Base-by-base conservation (phyloP, 2,888 invertebrate genomes). In the Trichogramma dendrolimi region DNA sequence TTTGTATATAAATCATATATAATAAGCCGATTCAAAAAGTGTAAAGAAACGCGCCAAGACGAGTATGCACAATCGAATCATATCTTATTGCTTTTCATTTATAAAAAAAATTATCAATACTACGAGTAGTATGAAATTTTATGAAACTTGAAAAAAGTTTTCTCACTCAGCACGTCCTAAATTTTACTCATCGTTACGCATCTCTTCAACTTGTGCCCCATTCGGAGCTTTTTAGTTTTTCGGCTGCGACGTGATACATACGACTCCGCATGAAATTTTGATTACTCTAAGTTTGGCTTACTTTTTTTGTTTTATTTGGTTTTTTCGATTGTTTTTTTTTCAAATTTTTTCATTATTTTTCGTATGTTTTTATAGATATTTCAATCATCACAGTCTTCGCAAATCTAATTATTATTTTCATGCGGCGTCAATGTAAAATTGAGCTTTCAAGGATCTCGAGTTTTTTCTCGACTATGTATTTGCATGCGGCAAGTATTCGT, bases 41-140 rank as follows among this genome's bases (percentile, higher is more conserved):
- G 48, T 55, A 56, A 53, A 65, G 66, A 66, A 66, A 66, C 62
- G 63, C 62, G 63, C 63, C 62, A 66, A 61, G 66, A 62, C 55
- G 65, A 65, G 65, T 63, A 65, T 50, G 4, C 14, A 43, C 6
- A 39, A 48, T 60, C 27, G 27, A 2, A 27, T 27, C 27, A 27
- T 42, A 48, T 53, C 11, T 51, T 61, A 8, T 53, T 48, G 10
- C 10, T 49, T 47, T 48, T 55, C 11, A 41, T 51, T 50, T 39
- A 46, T 55, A 56, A 48, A 53, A 53, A 53, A 54, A 27, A 27
- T 27, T 27, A 27, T 27, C 27, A 27, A 27, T 27, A 58, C 50
- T 8, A 55, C 27, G 3, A 27, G 27, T 27, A 42, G 40, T 11
- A 40, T 40, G 41, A 11, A n/a, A 51, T 38, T 27, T 27, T 27